These are phyloP conservation scores for Argentina silus DNA, from an alignment of 2,797 vertebrate genomes.

Conservation along the genomic window DNA sequence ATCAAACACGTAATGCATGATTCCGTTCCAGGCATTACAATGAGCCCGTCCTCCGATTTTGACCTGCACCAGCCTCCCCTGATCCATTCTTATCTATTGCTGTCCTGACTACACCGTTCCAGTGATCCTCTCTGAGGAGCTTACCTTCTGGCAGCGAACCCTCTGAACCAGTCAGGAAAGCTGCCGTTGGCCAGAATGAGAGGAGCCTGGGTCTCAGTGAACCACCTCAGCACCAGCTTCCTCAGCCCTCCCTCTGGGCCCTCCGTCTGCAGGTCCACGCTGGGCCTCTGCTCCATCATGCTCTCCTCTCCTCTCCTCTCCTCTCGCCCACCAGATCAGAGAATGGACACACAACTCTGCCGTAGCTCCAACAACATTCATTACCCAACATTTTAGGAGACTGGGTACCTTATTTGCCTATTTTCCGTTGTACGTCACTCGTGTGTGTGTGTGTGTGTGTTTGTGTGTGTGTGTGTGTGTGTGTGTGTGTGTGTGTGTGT, in stretches of 20 bases:
- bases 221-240: slow-evolving; percentile 78
- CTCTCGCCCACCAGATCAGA: background rate
- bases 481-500: background rate
- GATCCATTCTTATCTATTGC: too few species aligned
- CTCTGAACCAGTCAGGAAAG: slow-evolving; percentile 85
- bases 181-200: slow-evolving; percentile 70
- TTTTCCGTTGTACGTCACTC: slow-evolving; percentile 32
- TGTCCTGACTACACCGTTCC: too few species aligned
- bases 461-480: background rate
- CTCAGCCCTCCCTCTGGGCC: slow-evolving; percentile 60
- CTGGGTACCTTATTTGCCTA: slow-evolving; percentile 79
- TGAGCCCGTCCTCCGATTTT: too few species aligned
- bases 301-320: slow-evolving; percentile 25
- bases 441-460: background rate
- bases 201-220: slow-evolving; percentile 76
- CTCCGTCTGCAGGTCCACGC: slow-evolving; percentile 10
- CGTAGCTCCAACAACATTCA: background rate
- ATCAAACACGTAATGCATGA: too few species aligned
- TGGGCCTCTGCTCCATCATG: slow-evolving; percentile 3
- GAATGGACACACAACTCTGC: background rate
- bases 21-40: too few species aligned
- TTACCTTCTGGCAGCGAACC: slow-evolving; percentile 84
- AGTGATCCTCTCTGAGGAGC: background rate
- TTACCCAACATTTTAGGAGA: slow-evolving; percentile 10
- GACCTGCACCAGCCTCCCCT: too few species aligned